A percentile compares a stretch with the other conserved stretches of the same genome.
phyloP scores from a whole-genome alignment of 2,888 invertebrate species.

The Machimus atricapillus region DNA sequence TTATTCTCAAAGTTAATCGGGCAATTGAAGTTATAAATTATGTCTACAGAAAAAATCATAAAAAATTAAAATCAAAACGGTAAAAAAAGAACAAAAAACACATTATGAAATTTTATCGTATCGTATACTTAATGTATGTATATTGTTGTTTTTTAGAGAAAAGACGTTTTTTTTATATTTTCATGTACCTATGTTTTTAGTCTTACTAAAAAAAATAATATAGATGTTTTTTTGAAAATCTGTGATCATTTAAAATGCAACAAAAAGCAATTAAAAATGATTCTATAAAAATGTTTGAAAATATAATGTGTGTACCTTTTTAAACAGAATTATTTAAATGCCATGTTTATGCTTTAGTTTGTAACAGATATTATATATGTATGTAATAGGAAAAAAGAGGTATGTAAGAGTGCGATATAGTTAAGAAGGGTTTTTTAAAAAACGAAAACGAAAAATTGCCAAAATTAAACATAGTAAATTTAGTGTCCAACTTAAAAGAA shows the following conservation, averaged over 20 bases:
- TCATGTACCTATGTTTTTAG: not conserved
- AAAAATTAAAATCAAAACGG: not conserved
- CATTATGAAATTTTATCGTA: not conserved
- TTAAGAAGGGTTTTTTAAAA: not conserved
- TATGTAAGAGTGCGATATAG: not conserved
- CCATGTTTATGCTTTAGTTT: not conserved
- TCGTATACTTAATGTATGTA: not conserved
- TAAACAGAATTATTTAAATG: not conserved
- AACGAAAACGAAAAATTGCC: not conserved
- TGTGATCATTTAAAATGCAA: constrained; percentile 34
- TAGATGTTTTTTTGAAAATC: not conserved
- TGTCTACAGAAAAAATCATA: not conserved
- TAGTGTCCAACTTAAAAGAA: not conserved
- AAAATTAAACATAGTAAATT: not conserved
- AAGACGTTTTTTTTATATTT: not conserved
- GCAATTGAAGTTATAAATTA: not conserved
- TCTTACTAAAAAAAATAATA: not conserved
- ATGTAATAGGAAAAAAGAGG: not conserved
- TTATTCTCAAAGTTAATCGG: not conserved
- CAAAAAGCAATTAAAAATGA: constrained; percentile 36
- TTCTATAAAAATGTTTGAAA: not conserved
- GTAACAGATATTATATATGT: not conserved
- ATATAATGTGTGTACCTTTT: not conserved
- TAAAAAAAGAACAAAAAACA: not conserved
- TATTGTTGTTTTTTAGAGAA: not conserved